Conservation (phyloP, 2,797 vertebrate genomes). For the Pachyuromys duprasi region DNA sequence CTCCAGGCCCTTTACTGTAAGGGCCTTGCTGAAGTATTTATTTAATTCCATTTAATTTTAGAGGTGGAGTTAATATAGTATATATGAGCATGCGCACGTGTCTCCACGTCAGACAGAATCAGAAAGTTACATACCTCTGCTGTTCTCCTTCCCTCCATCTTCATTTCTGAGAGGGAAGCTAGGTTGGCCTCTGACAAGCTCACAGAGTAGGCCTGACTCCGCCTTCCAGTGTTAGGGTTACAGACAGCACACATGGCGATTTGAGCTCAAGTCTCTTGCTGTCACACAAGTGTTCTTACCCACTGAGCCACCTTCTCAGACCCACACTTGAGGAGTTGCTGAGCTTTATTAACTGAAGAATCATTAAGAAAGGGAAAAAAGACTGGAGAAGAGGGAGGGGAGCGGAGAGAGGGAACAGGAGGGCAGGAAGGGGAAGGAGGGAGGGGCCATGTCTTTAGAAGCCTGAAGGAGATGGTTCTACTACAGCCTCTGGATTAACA, state of each 20-base stretch:
- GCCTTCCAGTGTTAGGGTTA: background rate
- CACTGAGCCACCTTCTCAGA: background rate
- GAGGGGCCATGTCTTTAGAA: background rate
- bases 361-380: background rate
- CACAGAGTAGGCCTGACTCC: no score
- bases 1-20: background rate
- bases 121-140: background rate
- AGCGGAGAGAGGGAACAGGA: rapidly evolving
- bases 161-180: background rate
- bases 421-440: background rate
- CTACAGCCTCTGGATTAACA: background rate
- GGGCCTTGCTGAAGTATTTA: background rate
- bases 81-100: no score
- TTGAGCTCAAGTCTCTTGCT: background rate
- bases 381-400: background rate
- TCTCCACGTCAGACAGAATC: no score
- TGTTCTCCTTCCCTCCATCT: background rate
- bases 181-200: no score
- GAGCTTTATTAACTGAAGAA: background rate
- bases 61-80: background rate
- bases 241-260: background rate
- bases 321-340: background rate
- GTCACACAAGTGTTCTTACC: background rate
- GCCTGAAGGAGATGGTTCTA: background rate
- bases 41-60: background rate